phyloP scores from a whole-genome alignment of 2,888 invertebrate genomes.

The Dichetophora obliterata region DNA sequence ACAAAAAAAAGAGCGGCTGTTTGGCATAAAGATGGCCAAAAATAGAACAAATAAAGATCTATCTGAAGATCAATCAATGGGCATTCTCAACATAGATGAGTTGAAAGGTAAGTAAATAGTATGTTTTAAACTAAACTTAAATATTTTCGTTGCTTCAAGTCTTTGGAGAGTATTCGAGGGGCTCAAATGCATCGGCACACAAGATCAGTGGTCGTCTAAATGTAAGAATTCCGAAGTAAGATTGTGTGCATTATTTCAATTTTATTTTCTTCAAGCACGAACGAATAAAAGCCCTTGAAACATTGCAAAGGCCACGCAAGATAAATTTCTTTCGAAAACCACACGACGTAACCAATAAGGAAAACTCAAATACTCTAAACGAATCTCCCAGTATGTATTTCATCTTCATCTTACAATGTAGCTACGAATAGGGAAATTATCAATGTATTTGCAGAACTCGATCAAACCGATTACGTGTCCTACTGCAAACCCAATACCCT shows the following conservation, averaged over 20 bases:
- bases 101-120: constrained; percentile 54
- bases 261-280: constrained; percentile 53
- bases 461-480: constrained; percentile 52
- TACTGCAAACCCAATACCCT: constrained; percentile 54
- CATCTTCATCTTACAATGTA: background rate
- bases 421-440: background rate
- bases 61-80: constrained; percentile 56
- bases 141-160: constrained; percentile 52
- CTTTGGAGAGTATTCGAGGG: constrained; percentile 59
- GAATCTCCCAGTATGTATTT: constrained; percentile 16
- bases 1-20: constrained; percentile 36
- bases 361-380: constrained; percentile 32
- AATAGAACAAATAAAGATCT: constrained; percentile 18
- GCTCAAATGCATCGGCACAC: constrained; percentile 48
- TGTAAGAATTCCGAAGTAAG: constrained; percentile 47
- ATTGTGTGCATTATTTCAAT: constrained; percentile 11
- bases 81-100: constrained; percentile 60
- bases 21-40: constrained; percentile 26
- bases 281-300: constrained; percentile 59
- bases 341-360: constrained; percentile 40
- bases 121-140: background rate
- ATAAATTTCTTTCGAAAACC: constrained; percentile 47
- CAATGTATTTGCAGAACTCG: constrained; percentile 40
- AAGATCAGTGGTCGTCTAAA: constrained; percentile 55
- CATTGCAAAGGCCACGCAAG: constrained; percentile 55